Evolutionary conservation across 2,113 vertebrate genomes (phyloP).

Genomic region (Oostethus manadensis): DNA sequence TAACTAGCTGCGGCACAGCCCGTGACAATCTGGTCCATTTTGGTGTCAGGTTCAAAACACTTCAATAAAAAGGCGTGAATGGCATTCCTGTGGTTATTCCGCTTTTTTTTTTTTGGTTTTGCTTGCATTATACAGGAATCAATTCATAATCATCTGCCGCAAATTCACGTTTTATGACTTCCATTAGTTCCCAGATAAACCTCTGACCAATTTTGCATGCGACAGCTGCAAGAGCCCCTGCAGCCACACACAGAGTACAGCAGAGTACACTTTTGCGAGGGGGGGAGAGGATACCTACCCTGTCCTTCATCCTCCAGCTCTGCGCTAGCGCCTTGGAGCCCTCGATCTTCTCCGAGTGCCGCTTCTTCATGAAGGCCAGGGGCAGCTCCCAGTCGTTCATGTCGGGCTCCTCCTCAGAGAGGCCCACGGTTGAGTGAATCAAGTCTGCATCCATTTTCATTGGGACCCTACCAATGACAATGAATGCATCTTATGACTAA

Average conservation of each 20-base stretch:
- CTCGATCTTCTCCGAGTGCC: constrained; percentile 98
- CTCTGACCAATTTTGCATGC: not conserved
- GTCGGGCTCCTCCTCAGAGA: constrained; percentile 86
- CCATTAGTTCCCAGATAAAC: not conserved
- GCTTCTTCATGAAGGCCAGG: constrained; percentile 93
- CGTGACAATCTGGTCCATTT: too few species aligned
- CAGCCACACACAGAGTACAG: not conserved
- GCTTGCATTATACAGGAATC: not conserved
- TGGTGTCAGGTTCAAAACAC: too few species aligned
- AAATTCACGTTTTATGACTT: not conserved
- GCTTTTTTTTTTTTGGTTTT: not conserved
- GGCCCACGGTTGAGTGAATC: constrained; percentile 80
- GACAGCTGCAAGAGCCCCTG: not conserved
- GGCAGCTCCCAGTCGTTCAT: constrained; percentile 89
- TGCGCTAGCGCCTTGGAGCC: constrained; percentile 95
- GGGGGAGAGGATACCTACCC: constrained; percentile 72
- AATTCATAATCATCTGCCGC: not conserved
- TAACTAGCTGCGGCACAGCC: too few species aligned
- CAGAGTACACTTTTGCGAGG: not conserved
- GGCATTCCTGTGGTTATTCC: not conserved
- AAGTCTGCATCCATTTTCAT: constrained; percentile 78
- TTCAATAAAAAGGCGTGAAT: too few species aligned
- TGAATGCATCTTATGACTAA: not conserved
- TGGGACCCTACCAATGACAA: constrained; percentile 44
- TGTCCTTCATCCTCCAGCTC: constrained; percentile 99